Base-by-base conservation (phyloP, 2,797 vertebrate species). In the Xerus rutilus region DNA sequence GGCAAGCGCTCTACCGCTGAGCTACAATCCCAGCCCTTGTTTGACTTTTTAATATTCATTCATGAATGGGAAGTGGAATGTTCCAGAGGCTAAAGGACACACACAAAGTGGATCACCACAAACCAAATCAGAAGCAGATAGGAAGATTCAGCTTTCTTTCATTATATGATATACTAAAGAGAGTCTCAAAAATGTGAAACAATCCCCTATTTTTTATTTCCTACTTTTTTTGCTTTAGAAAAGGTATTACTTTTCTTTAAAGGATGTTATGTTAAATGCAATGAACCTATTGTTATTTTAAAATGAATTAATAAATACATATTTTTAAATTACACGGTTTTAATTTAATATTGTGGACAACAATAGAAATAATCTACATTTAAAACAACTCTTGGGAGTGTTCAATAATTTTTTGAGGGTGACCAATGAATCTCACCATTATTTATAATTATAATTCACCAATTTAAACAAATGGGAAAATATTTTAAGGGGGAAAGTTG, bases 31-130 rank as follows among this genome's bases (percentile, higher is more conserved):
- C n/a, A n/a, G n/a, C n/a, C n/a, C n/a, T 84, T 57, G 30, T 64
- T 82, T 67, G 72, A 81, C 39, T n/a, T 89, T 93, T 94, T 81
- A 35, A 43, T 79, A 20, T 9, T 90, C 11, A 81, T 81, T 74
- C 70, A 70, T 79, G 57, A 47, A n/a, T 52, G 4, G 43, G 52
- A 70, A 73, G 28, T 57, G 35, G 64, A 90, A 10, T 82, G 88
- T 94, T 73, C 81, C 82, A 76, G 70, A 86, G 14, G 28, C 30
- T 49, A 39, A 81, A 45, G 43, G 64, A 59, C 54, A 45, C 49
- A 10, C 18, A 57, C 54, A 57, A 21, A 57, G 20, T 21, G 12
- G 1, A 35, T 45, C 43, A 70, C 21, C 82, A 28, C 69, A 74
- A 86, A 91, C 62, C 30, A 74, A 94, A 83, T 35, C 73, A 76